Conservation (phyloP, 2,888 invertebrate genomes). For the Drosophila tripunctata region DNA sequence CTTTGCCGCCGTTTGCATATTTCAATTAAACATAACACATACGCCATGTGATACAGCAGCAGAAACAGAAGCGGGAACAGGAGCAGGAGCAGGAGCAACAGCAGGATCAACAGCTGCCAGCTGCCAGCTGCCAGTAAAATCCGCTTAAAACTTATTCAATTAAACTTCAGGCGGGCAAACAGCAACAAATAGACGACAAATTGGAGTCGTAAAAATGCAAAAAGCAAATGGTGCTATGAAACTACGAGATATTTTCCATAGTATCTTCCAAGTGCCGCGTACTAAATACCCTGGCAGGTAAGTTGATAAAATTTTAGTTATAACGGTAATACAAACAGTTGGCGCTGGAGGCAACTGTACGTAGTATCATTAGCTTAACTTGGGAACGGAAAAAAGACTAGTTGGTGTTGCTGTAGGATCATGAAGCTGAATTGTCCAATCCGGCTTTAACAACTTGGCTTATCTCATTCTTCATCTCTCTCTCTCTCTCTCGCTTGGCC, state of each 20-base stretch:
- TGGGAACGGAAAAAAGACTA: conserved; percentile 1
- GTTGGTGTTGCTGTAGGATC: neutral
- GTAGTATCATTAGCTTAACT: neutral
- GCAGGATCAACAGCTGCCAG: conserved; percentile 27
- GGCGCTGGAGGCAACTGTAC: neutral
- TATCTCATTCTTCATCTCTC: neutral
- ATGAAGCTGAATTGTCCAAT: conserved; percentile 2
- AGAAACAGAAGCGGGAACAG: neutral
- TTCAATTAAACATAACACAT: conserved; percentile 69
- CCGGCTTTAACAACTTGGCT: conserved; percentile 2
- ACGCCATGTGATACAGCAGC: conserved; percentile 38
- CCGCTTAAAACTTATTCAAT: conserved; percentile 79
- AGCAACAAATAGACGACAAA: conserved; percentile 59
- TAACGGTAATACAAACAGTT: neutral
- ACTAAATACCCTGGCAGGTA: conserved; percentile 25
- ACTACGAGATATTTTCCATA: conserved; percentile 17
- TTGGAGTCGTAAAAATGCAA: conserved; percentile 71
- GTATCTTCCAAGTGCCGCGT: neutral
- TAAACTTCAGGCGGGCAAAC: conserved; percentile 62
- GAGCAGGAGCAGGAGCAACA: conserved; percentile 17
- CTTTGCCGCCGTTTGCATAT: conserved; percentile 45
- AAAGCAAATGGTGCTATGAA: conserved; percentile 62
- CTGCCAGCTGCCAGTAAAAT: conserved; percentile 52
- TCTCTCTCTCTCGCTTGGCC: neutral
- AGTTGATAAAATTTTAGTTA: neutral